These are phyloP conservation scores for Rhadina sibilatrix DNA, from an alignment of 2,113 vertebrate genomes.

Conservation along the genomic window DNA sequence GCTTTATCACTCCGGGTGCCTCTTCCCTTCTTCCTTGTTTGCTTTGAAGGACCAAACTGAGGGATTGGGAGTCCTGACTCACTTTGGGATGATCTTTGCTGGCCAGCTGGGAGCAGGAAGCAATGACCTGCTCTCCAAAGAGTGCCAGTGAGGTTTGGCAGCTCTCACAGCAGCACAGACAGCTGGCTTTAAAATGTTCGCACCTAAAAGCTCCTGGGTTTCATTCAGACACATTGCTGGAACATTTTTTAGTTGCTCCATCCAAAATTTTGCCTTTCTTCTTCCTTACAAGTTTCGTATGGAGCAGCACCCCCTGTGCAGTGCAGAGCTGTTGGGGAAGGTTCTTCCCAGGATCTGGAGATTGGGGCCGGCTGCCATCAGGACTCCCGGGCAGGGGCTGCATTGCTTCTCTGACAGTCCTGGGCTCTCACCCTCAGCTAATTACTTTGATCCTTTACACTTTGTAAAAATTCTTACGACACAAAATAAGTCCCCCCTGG, in stretches of 20 bases:
- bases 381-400: constrained; percentile 41
- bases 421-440: constrained; percentile 74
- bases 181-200: neutral
- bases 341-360: neutral
- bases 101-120: constrained; percentile 26
- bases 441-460: constrained; percentile 85
- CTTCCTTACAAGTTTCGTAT: neutral
- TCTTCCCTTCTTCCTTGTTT: neutral
- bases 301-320: neutral
- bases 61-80: neutral
- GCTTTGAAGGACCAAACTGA: neutral
- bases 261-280: constrained; percentile 26
- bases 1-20: neutral
- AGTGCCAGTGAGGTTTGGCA: constrained; percentile 11
- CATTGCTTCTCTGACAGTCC: constrained; percentile 65
- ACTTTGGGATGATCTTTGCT: neutral
- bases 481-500: constrained; percentile 76
- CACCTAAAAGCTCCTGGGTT: constrained; percentile 34
- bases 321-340: neutral
- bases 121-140: neutral
- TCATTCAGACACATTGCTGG: neutral
- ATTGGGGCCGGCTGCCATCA: neutral
- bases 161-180: neutral
- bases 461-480: constrained; percentile 85
- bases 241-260: neutral